Evolutionary conservation across 1,140 invertebrate genomes (phyloP).

Genomic region (Solenopsis invicta): DNA sequence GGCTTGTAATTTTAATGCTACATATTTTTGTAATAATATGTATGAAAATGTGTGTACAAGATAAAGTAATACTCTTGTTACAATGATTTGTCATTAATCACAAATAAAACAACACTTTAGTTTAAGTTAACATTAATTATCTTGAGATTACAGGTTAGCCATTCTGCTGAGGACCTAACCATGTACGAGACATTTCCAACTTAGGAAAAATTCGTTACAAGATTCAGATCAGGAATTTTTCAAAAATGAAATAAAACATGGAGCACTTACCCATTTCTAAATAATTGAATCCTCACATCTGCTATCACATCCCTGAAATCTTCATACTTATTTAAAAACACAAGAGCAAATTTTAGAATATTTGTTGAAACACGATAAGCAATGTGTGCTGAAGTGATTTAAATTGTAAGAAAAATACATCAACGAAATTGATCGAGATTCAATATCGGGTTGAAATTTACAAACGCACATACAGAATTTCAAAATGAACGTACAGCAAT

Average conservation of each 20-base stretch:
- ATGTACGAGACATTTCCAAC: not conserved
- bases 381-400: not conserved
- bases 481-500: not conserved
- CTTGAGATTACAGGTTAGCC: too few relatives aligned
- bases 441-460: not conserved
- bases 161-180: too few relatives aligned
- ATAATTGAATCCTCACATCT: not conserved
- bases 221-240: not conserved
- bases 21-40: too few relatives aligned
- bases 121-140: too few relatives aligned
- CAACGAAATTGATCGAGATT: too few relatives aligned
- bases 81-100: too few relatives aligned
- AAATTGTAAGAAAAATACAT: not conserved
- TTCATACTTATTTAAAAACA: not conserved
- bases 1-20: too few relatives aligned
- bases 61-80: too few relatives aligned
- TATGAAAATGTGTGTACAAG: too few relatives aligned
- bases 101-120: too few relatives aligned
- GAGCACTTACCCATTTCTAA: constrained; percentile 43
- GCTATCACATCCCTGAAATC: not conserved
- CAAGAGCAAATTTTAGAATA: not conserved
- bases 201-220: not conserved
- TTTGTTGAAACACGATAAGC: not conserved
- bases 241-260: not conserved
- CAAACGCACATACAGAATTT: not conserved